Evolutionary conservation across 2,113 vertebrate species (phyloP).

Genomic region (Corvus moneduloides): DNA sequence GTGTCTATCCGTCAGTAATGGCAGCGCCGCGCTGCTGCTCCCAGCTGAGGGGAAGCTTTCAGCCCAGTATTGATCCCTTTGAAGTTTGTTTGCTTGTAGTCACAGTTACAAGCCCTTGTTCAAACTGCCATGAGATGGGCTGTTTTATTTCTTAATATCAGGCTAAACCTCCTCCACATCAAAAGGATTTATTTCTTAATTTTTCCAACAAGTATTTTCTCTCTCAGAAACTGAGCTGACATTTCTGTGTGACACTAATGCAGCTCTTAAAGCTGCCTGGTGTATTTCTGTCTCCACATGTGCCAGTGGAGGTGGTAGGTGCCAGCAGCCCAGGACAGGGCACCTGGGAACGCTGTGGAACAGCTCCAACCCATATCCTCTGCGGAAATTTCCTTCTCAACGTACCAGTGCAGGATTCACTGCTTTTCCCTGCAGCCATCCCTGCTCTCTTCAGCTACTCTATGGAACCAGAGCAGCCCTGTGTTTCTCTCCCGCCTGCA

Average conservation of each 20-base stretch:
- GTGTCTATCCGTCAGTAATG: accelerated
- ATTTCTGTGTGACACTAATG: background rate
- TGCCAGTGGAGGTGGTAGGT: background rate
- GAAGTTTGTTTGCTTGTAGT: background rate
- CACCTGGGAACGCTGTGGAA: background rate
- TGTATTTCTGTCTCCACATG: background rate
- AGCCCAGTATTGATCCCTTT: constrained; percentile 33
- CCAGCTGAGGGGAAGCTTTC: background rate
- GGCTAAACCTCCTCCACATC: background rate
- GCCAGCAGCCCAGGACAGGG: background rate
- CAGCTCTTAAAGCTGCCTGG: background rate
- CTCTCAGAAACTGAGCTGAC: background rate
- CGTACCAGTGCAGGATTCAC: accelerated
- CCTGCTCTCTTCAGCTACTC: background rate
- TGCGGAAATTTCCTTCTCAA: background rate
- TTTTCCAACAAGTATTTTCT: background rate
- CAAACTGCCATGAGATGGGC: background rate
- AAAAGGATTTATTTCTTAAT: constrained; percentile 20
- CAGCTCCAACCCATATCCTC: background rate
- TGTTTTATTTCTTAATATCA: background rate
- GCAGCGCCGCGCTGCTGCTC: background rate
- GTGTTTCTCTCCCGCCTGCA: background rate
- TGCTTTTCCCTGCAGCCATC: background rate
- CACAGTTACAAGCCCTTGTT: background rate
- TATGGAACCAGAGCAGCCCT: background rate